Percentiles rank a stretch among this genome's conserved stretches.
phyloP scores from a whole-genome alignment of 2,113 vertebrate species.

The Tretioscincus oriximinensis region DNA sequence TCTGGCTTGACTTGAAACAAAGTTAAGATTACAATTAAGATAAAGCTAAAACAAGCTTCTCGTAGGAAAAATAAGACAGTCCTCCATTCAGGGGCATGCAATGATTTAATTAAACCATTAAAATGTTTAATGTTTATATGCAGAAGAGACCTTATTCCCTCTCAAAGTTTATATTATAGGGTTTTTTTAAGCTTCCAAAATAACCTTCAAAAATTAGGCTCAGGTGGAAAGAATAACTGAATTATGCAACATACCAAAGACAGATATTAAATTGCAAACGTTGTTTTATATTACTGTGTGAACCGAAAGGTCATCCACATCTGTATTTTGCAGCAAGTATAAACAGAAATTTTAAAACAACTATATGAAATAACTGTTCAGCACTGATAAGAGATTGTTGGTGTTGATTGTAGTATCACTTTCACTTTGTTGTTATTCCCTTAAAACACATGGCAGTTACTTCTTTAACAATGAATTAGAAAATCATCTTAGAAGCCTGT shows the following conservation, averaged over 20 bases:
- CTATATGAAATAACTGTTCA: neutral
- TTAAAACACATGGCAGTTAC: no score
- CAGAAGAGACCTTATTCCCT: neutral
- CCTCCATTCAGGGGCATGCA: neutral
- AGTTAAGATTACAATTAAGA: constrained; percentile 19
- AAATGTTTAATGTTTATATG: neutral
- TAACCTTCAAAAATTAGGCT: constrained; percentile 43
- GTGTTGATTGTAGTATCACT: neutral
- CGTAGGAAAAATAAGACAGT: constrained; percentile 5
- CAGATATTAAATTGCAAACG: constrained; percentile 26
- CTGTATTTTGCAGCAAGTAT: constrained; percentile 17
- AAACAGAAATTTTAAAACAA: neutral
- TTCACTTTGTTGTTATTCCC: neutral
- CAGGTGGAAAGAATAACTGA: constrained; percentile 40
- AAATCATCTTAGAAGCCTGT: neutral
- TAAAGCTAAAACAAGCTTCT: constrained; percentile 16
- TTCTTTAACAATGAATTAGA: neutral
- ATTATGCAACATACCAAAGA: constrained; percentile 37
- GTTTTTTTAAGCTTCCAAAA: neutral
- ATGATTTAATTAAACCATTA: constrained; percentile 18
- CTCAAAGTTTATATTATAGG: constrained; percentile 12
- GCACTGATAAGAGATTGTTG: neutral
- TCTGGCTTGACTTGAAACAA: constrained; percentile 19
- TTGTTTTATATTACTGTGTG: constrained; percentile 18
- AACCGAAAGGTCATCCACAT: constrained; percentile 38